These are phyloP conservation scores for Dasypus novemcinctus DNA, from an alignment of 2,113 vertebrate genomes.

Conservation along the genomic window DNA sequence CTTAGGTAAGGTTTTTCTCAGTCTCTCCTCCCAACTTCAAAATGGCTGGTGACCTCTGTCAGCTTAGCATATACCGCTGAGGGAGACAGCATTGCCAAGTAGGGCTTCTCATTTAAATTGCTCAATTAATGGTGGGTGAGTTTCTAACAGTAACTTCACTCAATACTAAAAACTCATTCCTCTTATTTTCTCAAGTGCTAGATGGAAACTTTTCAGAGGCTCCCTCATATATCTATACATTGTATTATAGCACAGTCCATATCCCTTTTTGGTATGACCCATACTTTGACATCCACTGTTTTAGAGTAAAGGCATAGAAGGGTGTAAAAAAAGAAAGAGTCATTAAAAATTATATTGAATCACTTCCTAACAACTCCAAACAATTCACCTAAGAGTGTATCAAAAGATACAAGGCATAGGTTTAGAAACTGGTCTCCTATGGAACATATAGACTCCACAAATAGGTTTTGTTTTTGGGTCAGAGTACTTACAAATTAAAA, in stretches of 20 bases:
- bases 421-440: neutral
- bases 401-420: neutral
- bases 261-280: neutral
- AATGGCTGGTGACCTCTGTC: neutral
- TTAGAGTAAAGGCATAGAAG: neutral
- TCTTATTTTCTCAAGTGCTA: neutral
- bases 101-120: neutral
- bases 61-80: neutral
- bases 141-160: neutral
- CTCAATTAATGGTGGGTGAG: neutral
- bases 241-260: neutral
- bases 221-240: neutral
- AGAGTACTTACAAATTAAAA: neutral
- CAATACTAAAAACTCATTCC: neutral
- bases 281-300: neutral
- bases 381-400: neutral
- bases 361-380: neutral
- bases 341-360: constrained; percentile 39
- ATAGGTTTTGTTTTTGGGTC: neutral
- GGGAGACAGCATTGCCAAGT: neutral
- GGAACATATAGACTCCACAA: neutral
- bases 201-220: neutral
- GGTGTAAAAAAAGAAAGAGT: constrained; percentile 7
- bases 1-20: neutral
- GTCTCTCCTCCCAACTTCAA: neutral